Conservation (phyloP, 2,888 invertebrate genomes). For the Spisula solida region DNA sequence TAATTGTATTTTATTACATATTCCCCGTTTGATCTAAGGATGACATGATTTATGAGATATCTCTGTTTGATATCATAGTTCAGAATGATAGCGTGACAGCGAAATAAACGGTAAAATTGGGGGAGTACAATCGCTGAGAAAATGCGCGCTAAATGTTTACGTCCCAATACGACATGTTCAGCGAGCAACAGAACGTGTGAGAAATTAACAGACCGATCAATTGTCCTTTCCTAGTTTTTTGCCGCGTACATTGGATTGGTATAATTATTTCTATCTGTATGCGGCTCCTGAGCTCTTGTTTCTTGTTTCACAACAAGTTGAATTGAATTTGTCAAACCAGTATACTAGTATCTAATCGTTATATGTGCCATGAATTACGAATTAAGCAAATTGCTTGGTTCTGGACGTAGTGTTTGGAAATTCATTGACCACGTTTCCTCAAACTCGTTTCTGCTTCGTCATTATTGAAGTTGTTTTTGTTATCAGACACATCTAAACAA, state of each 20-base stretch:
- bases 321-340: no score
- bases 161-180: background rate
- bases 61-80: background rate
- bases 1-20: background rate
- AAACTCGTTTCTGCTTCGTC: no score
- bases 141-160: background rate
- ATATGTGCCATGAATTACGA: no score
- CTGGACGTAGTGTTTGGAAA: no score
- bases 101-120: conserved; percentile 3
- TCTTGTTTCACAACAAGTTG: no score
- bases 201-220: background rate
- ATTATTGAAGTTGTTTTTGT: no score
- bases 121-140: background rate
- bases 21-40: background rate
- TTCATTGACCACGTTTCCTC: no score
- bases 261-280: no score
- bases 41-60: background rate
- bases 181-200: background rate
- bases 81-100: background rate
- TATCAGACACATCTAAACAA: no score
- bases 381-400: no score
- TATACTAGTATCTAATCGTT: no score
- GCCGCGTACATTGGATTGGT: background rate
- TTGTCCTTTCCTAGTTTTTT: background rate
- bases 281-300: no score